Evolutionary conservation across 2,888 invertebrate species (phyloP), one percentile per base, ranked within the genome.

Genomic region (Drosophila mercatorum): DNA sequence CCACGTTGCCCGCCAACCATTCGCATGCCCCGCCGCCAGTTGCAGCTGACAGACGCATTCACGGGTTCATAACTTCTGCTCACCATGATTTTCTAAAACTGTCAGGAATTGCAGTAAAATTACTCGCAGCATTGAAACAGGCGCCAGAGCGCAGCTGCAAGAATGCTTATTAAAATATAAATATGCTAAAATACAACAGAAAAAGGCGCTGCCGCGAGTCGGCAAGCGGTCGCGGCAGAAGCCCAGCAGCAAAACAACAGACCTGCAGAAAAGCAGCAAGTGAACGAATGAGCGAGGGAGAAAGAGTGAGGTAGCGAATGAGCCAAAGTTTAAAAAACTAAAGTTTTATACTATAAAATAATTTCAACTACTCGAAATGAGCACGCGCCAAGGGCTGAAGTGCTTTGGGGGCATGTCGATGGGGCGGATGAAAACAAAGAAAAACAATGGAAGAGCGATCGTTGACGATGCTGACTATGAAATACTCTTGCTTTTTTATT

Each of bases 311-410:
- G 46, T 17, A 49, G 55, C 64, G 57, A 65, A 67, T 57, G 62
- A 68, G 72, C 59, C 62, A 69, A 86, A 89, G 83, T 89, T 85
- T 17, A 88, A 89, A 89, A 86, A 88, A 86, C 74, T 85, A 88
- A 86, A 89, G 81, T 86, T 89, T 89, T 83, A 86, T 89, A 80
- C 89, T 85, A 89, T 89, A 89, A 86, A 89, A 86, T 86, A 89
- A 86, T 86, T 86, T 79, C 81, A 85, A 81, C 88, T 79, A 86
- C 89, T 89, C 74, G 89, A 86, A 83, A 86, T 83, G 78, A 83
- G 88, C 81, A 86, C 83, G 78, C 81, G 85, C 80, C 75, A 72
- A 66, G 72, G 55, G 69, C 72, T 75, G 67, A 65, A 53, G 55
- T 43, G 28, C 51, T 49, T 17, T 17, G 51, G 28, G 56, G 17